These are phyloP conservation scores for Drosophila dunni DNA, from an alignment of 1,140 invertebrate genomes.

Conservation along the genomic window DNA sequence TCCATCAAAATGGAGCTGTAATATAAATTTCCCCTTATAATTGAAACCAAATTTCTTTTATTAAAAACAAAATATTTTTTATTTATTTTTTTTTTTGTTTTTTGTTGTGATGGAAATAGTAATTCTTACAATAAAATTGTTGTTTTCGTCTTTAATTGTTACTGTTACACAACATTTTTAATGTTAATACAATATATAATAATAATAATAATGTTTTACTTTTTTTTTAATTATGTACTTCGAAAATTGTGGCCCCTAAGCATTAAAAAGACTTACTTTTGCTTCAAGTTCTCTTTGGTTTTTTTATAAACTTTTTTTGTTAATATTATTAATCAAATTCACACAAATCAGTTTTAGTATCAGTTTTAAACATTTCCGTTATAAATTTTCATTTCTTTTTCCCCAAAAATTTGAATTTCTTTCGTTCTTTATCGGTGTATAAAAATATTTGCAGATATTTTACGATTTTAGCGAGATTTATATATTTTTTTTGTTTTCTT, in stretches of 20 bases:
- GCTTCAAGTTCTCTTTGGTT: constrained; percentile 69
- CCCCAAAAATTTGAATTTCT: constrained; percentile 34
- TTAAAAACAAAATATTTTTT: constrained; percentile 84
- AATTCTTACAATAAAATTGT: constrained; percentile 83
- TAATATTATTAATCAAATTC: constrained; percentile 63
- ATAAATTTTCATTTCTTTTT: constrained; percentile 15
- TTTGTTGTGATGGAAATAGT: constrained; percentile 80
- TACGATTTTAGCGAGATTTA: constrained; percentile 49
- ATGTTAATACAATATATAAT: constrained; percentile 81
- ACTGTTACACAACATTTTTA: constrained; percentile 82
- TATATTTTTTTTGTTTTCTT: constrained; percentile 1
- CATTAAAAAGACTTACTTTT: constrained; percentile 79
- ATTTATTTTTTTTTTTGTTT: constrained; percentile 69
- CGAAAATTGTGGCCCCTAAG: constrained; percentile 83
- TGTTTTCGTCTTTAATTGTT: constrained; percentile 74
- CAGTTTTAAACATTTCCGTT: constrained; percentile 29
- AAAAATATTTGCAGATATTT: constrained; percentile 81
- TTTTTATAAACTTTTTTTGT: constrained; percentile 16
- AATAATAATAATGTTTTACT: constrained; percentile 57
- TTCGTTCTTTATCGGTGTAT: constrained; percentile 61
- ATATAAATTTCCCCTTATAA: neutral
- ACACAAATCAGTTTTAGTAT: constrained; percentile 47
- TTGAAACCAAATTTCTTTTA: constrained; percentile 33
- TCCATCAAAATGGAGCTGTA: too few species aligned
- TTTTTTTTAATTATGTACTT: constrained; percentile 73